Conservation (phyloP, 1,140 invertebrate genomes). For the Dryas iulia region DNA sequence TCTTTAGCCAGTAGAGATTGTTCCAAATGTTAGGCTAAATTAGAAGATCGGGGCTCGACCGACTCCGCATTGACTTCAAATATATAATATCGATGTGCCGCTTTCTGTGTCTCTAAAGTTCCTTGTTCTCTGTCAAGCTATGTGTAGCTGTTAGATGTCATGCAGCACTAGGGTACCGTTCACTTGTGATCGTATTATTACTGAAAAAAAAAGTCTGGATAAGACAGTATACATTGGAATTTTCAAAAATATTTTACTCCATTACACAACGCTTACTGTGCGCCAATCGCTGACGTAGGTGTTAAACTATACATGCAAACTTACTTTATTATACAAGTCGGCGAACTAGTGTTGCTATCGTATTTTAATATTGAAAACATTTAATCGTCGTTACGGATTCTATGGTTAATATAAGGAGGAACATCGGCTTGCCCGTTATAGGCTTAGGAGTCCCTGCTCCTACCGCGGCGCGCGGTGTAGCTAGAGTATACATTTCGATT, state of each 20-base stretch:
- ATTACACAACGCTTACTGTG: not conserved
- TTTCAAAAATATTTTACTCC: not conserved
- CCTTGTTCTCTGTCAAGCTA: conserved; percentile 28
- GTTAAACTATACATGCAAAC: not conserved
- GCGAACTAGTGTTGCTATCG: conserved; percentile 23
- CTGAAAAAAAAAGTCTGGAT: not conserved
- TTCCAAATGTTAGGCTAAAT: conserved; percentile 78
- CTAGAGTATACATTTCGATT: conserved; percentile 71
- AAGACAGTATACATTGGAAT: not conserved
- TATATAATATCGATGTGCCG: conserved; percentile 34
- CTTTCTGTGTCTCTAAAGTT: conserved; percentile 41
- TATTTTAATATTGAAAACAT: conserved; percentile 17
- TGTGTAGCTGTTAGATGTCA: conserved; percentile 22
- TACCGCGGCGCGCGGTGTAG: conserved; percentile 57
- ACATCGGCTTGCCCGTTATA: conserved; percentile 50
- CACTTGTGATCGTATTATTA: not conserved
- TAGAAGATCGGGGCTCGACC: conserved; percentile 58
- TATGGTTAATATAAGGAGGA: conserved; percentile 46
- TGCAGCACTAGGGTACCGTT: not conserved
- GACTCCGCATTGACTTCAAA: conserved; percentile 43
- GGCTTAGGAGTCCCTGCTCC: conserved; percentile 59
- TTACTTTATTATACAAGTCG: not conserved
- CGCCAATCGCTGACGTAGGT: not conserved
- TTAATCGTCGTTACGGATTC: conserved; percentile 35
- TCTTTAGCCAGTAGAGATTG: conserved; percentile 77